These are phyloP conservation scores for Potorous gilbertii DNA, from an alignment of 2,797 vertebrate species.

Conservation along the genomic window DNA sequence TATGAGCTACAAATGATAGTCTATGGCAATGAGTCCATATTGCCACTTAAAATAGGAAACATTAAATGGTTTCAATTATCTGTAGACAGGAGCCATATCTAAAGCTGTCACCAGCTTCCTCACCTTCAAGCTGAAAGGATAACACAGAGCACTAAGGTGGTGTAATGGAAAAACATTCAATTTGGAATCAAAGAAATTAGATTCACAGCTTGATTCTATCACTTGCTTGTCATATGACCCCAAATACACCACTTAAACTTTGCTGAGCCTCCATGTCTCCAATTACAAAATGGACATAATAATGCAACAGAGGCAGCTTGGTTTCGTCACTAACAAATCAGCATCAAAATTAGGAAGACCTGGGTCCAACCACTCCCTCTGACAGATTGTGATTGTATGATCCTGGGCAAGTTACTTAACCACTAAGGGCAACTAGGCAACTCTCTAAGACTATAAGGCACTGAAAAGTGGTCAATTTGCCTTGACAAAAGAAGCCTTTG, in stretches of 20 bases:
- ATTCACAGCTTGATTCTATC: neutral
- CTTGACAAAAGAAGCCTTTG: neutral
- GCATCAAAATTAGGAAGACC: neutral
- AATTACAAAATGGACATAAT: neutral
- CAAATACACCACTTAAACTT: neutral
- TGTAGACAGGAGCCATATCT: slow-evolving; percentile 7
- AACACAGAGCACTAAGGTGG: neutral
- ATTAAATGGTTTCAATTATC: neutral
- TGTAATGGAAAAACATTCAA: neutral
- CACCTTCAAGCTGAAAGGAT: neutral
- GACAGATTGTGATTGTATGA: neutral
- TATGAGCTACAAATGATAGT: neutral
- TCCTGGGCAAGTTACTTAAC: neutral
- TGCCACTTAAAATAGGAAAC: neutral
- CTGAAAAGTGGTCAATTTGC: neutral
- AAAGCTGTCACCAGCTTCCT: neutral
- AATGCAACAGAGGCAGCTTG: neutral
- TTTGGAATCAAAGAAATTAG: neutral
- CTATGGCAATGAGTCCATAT: neutral
- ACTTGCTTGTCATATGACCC: neutral
- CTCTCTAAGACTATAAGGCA: neutral
- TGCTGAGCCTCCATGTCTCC: neutral
- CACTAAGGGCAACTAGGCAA: neutral
- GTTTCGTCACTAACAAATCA: neutral
- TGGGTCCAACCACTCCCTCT: neutral